Base-by-base conservation (phyloP, 2,888 invertebrate genomes). In the Schizotus pectinicornis region DNA sequence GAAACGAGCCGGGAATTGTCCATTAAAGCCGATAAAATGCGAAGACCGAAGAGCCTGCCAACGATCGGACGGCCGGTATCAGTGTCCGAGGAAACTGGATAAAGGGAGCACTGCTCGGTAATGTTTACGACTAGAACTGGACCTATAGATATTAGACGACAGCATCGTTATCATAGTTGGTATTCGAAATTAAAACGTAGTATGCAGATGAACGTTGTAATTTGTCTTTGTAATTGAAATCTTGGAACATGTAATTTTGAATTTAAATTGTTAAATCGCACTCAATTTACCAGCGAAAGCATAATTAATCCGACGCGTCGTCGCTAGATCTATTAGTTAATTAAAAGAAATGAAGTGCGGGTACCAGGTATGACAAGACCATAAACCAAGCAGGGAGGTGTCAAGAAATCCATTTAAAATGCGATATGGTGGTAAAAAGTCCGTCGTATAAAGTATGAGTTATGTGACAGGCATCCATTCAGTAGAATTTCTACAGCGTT, bases 391-490 rank as follows among this genome's bases (percentile, higher is more conserved):
- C 13, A 38, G 32, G 14, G 32, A 13, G 53, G 38, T 14, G 53
- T 45, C 53, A 45, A 53, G 45, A 45, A 53, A 53, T 53, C 45
- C 38, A 53, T 53, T 51, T 53, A 38, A 32, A 45, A 52, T 37
- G 31, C 22, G 37, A 12, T 37, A 9, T 35, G 52, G 39, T 13
- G 42, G 43, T 43, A 53, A 53, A 53, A 53, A 53, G 45, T 53
- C 32, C 38, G 38, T 45, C 45, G 45, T 45, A 46, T 46, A 45
- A 45, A 45, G 32, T 38, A 36, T 51, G 53, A 53, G 53, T 53
- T 53, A 53, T 53, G 53, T 45, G 53, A 53, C 53, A 53, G 53
- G 45, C 46, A 45, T 53, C 53, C 46, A 38, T 53, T 53, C 38
- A 37, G 45, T 12, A 53, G 41, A 53, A 45, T 53, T 42, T 53